A percentile compares a stretch with the other conserved stretches of the same genome.
phyloP scores from a whole-genome alignment of 1,140 invertebrate species.

The Apolygus lucorum region DNA sequence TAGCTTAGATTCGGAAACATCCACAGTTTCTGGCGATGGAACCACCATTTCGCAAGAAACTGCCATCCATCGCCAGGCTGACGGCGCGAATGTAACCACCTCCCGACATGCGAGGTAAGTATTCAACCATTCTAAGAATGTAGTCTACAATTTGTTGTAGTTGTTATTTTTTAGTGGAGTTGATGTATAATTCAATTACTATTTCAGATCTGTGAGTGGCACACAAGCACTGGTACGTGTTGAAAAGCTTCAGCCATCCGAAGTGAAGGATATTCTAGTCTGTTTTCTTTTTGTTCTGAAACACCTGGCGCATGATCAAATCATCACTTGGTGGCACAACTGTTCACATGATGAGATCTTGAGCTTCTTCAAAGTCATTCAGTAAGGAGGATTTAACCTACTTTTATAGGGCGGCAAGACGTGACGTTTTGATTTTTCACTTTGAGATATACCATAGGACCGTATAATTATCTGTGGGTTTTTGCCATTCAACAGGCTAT shows the following conservation, averaged over 20 bases:
- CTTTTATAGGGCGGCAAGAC: background rate
- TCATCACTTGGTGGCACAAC: conserved; percentile 86
- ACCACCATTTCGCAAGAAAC: conserved; percentile 54
- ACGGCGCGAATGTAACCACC: background rate
- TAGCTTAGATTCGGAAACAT: conserved; percentile 37
- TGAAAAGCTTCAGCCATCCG: conserved; percentile 64
- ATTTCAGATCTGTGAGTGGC: conserved; percentile 47
- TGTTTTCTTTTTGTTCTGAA: conserved; percentile 87
- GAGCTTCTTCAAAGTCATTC: conserved; percentile 69
- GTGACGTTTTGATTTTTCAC: background rate
- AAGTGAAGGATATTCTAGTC: conserved; percentile 80
- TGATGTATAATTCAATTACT: too few species aligned
- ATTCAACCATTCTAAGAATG: too few species aligned
- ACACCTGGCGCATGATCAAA: conserved; percentile 74
- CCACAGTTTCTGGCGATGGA: conserved; percentile 48
- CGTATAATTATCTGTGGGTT: background rate
- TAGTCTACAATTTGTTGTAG: too few species aligned
- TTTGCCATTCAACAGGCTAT: too few species aligned
- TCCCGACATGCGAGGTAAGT: conserved; percentile 34
- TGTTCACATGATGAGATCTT: conserved; percentile 64
- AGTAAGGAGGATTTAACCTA: conserved; percentile 56
- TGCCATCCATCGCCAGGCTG: conserved; percentile 44
- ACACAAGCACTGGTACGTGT: conserved; percentile 47
- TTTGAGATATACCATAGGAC: too few species aligned
- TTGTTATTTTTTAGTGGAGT: background rate